Evolutionary conservation across 1,140 invertebrate species (phyloP), one percentile per base, ranked within the genome.

Genomic region (Zaprionus tsacasi): DNA sequence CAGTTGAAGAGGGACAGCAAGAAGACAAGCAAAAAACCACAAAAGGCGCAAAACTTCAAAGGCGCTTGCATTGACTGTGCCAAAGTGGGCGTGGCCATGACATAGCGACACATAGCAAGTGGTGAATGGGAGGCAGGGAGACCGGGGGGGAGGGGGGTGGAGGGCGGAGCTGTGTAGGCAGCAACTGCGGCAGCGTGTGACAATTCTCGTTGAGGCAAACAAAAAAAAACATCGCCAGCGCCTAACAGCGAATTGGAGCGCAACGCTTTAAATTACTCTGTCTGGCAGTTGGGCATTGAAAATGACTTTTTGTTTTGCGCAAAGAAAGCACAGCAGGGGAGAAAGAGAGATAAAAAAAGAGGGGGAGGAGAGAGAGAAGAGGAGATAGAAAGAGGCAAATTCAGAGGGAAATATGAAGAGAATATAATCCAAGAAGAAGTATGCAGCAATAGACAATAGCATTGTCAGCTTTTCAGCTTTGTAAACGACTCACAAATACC

Each of bases 211-310:
- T 36, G 55, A 65, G 60, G 60, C 38, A 36, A 7, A 35, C n/a
- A n/a, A 59, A 54, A 72, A 76, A 71, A 76, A 45, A 76, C 68
- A 65, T 38, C 67, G 43, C 27, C 55, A 59, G 36, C 10, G 68
- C 69, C 61, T 52, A 50, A 56, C 63, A 59, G 67, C 72, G 67
- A 75, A 75, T 70, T 75, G 72, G 72, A 75, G 72, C 72, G 72
- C 45, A 75, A 64, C 72, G 69, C 69, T 75, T 70, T 74, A 74
- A 74, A 74, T 74, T 74, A 74, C 71, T 70, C 40, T 63, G 58
- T 63, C 21, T 21, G 71, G 65, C 70, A 72, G 66, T 72, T 30
- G 70, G 55, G 55, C 70, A 40, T 40, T 40, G 35, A 58, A 54
- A 69, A 63, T 63, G 71, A 74, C 58, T 70, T 70, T 74, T 75